Percentiles rank a stretch among this genome's conserved stretches.
These are phyloP conservation scores for Dendronephthya gigantea DNA, from an alignment of 64 coral and sea anemone genomes.

Conservation along the genomic window DNA sequence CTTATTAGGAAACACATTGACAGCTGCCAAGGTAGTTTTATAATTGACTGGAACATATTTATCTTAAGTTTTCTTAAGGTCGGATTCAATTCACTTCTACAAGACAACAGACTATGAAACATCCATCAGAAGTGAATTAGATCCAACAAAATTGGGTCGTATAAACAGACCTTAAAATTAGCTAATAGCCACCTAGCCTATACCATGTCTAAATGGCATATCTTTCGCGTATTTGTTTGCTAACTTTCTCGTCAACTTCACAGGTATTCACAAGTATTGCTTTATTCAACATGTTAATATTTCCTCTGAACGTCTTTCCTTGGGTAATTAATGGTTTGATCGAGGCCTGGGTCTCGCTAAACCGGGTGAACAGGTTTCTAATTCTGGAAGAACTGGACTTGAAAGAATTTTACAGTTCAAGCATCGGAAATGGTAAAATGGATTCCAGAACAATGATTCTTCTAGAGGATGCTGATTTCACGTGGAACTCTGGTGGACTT, in stretches of 20 bases:
- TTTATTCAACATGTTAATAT: constrained; percentile 93
- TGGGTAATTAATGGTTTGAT: constrained; percentile 94
- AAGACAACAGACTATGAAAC: too few relatives aligned
- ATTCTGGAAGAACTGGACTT: constrained; percentile 56
- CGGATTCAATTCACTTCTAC: too few relatives aligned
- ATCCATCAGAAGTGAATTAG: too few relatives aligned
- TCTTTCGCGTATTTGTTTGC: neutral
- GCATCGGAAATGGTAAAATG: neutral
- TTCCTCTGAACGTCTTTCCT: constrained; percentile 87
- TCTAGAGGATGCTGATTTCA: neutral
- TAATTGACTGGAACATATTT: too few relatives aligned
- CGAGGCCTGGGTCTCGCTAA: constrained; percentile 93
- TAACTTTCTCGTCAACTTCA: neutral
- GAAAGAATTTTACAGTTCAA: constrained; percentile 45
- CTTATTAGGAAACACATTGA: constrained; percentile 89
- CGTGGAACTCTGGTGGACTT: neutral
- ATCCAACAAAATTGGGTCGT: too few relatives aligned
- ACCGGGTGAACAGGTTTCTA: constrained; percentile 77
- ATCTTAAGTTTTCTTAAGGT: too few relatives aligned
- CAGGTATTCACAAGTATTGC: constrained; percentile 97
- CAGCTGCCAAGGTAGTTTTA: constrained; percentile 55
- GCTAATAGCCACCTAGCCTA: too few relatives aligned
- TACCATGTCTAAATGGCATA: too few relatives aligned
- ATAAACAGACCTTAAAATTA: too few relatives aligned
- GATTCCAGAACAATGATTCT: neutral